Conservation (phyloP, 2,113 vertebrate species). For the Telmatochromis brichardi region DNA sequence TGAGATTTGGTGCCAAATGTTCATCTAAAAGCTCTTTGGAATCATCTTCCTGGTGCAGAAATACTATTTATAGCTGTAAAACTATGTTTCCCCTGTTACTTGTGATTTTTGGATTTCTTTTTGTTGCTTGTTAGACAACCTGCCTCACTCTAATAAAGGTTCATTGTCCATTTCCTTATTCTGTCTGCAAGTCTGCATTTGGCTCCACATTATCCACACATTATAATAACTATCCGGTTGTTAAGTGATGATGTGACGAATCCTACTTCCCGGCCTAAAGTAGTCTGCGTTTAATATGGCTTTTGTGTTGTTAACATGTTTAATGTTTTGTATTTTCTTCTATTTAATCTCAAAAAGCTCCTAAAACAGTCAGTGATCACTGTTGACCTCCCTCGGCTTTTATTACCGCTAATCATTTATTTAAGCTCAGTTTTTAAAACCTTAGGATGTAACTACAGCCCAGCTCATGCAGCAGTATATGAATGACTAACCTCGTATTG, state of each 20-base stretch:
- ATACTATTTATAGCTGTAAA: fast-evolving
- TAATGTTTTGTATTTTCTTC: not conserved
- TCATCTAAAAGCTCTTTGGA: not conserved
- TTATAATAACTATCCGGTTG: not conserved
- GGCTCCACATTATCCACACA: not conserved
- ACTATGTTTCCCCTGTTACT: not conserved
- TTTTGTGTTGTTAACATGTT: not conserved
- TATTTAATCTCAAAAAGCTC: not conserved
- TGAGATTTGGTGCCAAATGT: not conserved
- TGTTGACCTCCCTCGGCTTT: not conserved
- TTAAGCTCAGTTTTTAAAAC: not conserved
- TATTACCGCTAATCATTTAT: not conserved
- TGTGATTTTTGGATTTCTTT: not conserved
- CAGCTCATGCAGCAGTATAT: too few species aligned
- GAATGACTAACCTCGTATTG: too few species aligned
- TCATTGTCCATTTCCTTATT: fast-evolving
- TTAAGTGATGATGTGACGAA: fast-evolving
- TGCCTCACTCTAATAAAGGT: not conserved
- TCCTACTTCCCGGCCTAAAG: fast-evolving
- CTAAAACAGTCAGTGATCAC: not conserved
- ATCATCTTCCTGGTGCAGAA: not conserved
- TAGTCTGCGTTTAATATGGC: fast-evolving
- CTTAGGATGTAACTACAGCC: fast-evolving
- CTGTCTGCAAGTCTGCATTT: not conserved
- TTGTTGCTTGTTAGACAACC: not conserved